phyloP scores from a whole-genome alignment of 2,797 vertebrate species.

The Melanotaenia boesemani region DNA sequence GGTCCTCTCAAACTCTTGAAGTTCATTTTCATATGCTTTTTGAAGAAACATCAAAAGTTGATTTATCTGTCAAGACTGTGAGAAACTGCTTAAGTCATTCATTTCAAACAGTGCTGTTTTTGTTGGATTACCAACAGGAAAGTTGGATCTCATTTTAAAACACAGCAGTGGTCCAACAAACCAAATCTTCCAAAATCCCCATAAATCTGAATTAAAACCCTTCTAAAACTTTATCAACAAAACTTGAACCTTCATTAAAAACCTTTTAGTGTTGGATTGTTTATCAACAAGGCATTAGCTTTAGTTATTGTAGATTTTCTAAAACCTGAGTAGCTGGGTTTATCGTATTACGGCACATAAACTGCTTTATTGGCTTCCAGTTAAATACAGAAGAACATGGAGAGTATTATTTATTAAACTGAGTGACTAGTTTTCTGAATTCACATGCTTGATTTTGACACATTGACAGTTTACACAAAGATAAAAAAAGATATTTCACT shows the following conservation, averaged over 20 bases:
- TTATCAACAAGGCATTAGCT: background rate
- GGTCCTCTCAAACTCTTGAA: background rate
- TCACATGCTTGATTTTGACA: background rate
- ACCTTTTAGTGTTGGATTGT: background rate
- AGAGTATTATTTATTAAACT: background rate
- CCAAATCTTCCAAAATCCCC: background rate
- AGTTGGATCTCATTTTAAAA: background rate
- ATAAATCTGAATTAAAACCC: background rate
- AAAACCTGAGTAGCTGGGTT: background rate
- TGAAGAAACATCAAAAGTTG: background rate
- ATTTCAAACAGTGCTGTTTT: background rate
- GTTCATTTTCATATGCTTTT: background rate
- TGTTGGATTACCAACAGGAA: background rate
- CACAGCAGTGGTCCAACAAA: background rate
- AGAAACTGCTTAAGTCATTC: background rate
- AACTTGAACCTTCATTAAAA: background rate
- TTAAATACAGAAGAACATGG: background rate
- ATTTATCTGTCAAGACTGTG: background rate
- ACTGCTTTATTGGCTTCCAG: background rate
- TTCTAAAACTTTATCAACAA: background rate
- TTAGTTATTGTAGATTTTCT: background rate
- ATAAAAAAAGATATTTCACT: background rate
- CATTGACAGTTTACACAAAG: background rate
- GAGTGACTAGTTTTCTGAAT: background rate
- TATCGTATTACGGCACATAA: background rate